A percentile compares a stretch with the other conserved stretches of the same genome.
phyloP scores from a whole-genome alignment of 1,140 invertebrate genomes.

The Macrocentrus cingulum region DNA sequence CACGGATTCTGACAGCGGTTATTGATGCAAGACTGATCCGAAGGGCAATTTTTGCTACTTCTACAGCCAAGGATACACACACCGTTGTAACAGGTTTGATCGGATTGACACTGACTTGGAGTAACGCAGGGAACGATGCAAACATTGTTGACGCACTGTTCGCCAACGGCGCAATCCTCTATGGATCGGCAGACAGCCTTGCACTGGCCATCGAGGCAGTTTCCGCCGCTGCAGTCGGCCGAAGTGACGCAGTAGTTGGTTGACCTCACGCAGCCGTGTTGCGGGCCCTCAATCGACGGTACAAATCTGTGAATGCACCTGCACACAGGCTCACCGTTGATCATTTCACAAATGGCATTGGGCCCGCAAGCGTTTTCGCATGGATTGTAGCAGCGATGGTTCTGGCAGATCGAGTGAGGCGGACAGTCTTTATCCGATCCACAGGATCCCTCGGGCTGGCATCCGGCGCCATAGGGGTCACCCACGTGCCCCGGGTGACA shows the following conservation, averaged over 20 bases:
- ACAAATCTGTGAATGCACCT: slow-evolving; percentile 74
- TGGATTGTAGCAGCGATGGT: slow-evolving; percentile 73
- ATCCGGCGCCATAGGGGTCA: slow-evolving; percentile 74
- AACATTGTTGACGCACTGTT: slow-evolving; percentile 76
- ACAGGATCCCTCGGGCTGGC: slow-evolving; percentile 72
- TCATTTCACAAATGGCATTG: slow-evolving; percentile 76
- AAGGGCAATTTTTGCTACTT: slow-evolving; percentile 76
- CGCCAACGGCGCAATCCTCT: slow-evolving; percentile 77
- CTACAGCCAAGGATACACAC: slow-evolving; percentile 81
- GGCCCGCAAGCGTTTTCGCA: slow-evolving; percentile 75
- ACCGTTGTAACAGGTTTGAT: slow-evolving; percentile 79
- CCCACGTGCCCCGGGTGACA: slow-evolving; percentile 76
- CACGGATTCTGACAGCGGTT: slow-evolving; percentile 86
- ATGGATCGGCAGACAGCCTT: slow-evolving; percentile 76
- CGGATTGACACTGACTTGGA: slow-evolving; percentile 76
- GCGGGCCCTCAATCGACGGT: slow-evolving; percentile 62
- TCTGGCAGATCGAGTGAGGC: slow-evolving; percentile 70
- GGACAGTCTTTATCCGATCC: slow-evolving; percentile 76
- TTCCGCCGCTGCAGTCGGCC: slow-evolving; percentile 72
- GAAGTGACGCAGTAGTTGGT: slow-evolving; percentile 69
- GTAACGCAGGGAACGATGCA: slow-evolving; percentile 76
- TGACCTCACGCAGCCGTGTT: slow-evolving; percentile 73
- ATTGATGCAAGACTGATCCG: slow-evolving; percentile 76
- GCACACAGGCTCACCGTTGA: slow-evolving; percentile 74
- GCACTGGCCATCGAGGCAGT: slow-evolving; percentile 82